Evolutionary conservation across 2,797 vertebrate species (phyloP).

Genomic region (Poeciliopsis infans): DNA sequence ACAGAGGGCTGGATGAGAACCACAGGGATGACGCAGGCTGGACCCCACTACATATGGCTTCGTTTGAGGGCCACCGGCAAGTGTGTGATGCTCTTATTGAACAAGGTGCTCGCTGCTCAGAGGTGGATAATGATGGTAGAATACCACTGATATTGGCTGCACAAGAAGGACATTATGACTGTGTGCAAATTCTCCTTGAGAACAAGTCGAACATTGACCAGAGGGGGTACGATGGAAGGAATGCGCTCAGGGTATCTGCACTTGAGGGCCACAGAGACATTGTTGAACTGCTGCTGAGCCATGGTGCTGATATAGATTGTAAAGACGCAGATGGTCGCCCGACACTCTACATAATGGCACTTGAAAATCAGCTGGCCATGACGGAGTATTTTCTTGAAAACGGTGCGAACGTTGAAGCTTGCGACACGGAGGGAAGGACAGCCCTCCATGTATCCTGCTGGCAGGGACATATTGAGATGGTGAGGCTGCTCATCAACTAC

Average conservation of each 20-base stretch:
- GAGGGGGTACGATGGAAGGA: constrained; percentile 95
- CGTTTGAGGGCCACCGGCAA: constrained; percentile 95
- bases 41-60: constrained; percentile 98
- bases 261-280: constrained; percentile 96
- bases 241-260: constrained; percentile 91
- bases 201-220: constrained; percentile 94
- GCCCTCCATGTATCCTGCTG: constrained; percentile 98
- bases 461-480: constrained; percentile 98
- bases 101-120: constrained; percentile 94
- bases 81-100: constrained; percentile 97
- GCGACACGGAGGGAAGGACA: constrained; percentile 93
- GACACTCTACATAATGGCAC: constrained; percentile 94
- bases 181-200: constrained; percentile 93
- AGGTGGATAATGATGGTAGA: constrained; percentile 96
- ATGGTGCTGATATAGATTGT: constrained; percentile 90
- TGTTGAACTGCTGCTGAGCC: constrained; percentile 92
- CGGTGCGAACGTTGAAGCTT: constrained; percentile 92
- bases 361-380: constrained; percentile 98
- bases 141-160: constrained; percentile 93
- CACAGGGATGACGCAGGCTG: constrained; percentile 97
- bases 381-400: constrained; percentile 96
- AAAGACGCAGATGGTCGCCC: constrained; percentile 97
- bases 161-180: constrained; percentile 97
- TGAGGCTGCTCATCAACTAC: constrained; percentile 89
- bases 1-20: constrained; percentile 97